Conservation (phyloP, 1,140 invertebrate genomes). For the Periplaneta americana region DNA sequence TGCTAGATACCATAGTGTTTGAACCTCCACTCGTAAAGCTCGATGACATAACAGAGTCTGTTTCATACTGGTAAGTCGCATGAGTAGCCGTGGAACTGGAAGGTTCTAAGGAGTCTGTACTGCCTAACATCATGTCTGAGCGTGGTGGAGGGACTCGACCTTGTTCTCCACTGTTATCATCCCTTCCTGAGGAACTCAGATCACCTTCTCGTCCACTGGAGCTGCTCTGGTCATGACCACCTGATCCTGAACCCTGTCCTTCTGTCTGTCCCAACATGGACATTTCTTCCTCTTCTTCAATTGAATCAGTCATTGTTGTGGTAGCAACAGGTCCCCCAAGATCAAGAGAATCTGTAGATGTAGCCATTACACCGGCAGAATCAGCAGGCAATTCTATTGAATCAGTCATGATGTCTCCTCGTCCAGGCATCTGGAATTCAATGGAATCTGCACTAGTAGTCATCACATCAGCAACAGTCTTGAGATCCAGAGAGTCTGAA, state of each 20-base stretch:
- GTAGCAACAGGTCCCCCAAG: constrained; percentile 33
- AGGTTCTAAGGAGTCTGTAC: constrained; percentile 59
- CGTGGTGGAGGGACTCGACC: constrained; percentile 33
- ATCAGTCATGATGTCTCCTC: constrained; percentile 38
- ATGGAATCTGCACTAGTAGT: constrained; percentile 57
- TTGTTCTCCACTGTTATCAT: constrained; percentile 32
- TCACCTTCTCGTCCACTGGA: constrained; percentile 39
- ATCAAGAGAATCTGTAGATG: constrained; percentile 58
- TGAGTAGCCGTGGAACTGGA: constrained; percentile 72
- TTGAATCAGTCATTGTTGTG: constrained; percentile 23
- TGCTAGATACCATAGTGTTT: constrained; percentile 65
- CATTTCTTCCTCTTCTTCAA: constrained; percentile 38
- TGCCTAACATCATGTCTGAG: constrained; percentile 53
- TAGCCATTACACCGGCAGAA: constrained; percentile 46
- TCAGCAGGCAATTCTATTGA: constrained; percentile 42
- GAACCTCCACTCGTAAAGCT: constrained; percentile 73
- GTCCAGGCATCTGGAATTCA: constrained; percentile 42
- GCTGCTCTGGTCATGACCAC: constrained; percentile 37
- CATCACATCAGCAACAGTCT: constrained; percentile 46
- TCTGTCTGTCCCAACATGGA: constrained; percentile 31
- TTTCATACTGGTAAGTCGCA: constrained; percentile 77
- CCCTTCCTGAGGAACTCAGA: constrained; percentile 39
- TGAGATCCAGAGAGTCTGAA: constrained; percentile 51
- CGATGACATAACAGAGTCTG: constrained; percentile 74
- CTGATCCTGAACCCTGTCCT: constrained; percentile 23